Base-by-base conservation (phyloP, 2,888 invertebrate genomes). In the Ferrisia virgata region DNA sequence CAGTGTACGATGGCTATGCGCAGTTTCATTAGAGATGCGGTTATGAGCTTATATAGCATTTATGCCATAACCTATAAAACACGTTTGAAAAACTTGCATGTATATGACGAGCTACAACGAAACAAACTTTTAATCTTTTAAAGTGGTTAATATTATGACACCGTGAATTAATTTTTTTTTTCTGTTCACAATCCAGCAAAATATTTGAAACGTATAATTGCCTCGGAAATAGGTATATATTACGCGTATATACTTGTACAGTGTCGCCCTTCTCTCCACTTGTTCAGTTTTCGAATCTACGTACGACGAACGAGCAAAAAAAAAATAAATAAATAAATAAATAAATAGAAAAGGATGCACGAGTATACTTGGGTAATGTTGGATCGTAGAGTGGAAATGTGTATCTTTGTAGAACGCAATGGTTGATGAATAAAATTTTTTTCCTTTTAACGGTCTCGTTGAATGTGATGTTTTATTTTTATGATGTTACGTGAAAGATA, bases 101-200 rank as follows among this genome's bases (percentile, higher is more conserved):
- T n/a, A n/a, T n/a, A 36, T 76, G 36, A 76, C 72, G 72, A 76
- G 36, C 18, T 15, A 36, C 72, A 28, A 36, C 80, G 47, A 69
- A 69, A 36, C 81, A 39, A 81, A 58, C 64, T 82, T n/a, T 39
- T 64, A 82, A 64, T 82, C 64, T 64, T 82, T 53, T 82, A 58
- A 81, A 82, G 47, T 64, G 58, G 82, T 64, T 64, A 36, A 69
- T 69, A 82, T 82, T 82, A 82, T 18, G 69, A 64, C 3, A 36
- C 28, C 53, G 82, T 22, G 69, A 82, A 82, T 58, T 33, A 58
- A 82, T 58, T 53, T n/a, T 39, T 81, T 58, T 58, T 53, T 53
- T 53, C 53, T 6, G n/a, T 53, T 53, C 2, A 53, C 22, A 8
- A n/a, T 18, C 25, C 15, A 22, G 64, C 18, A 82, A 82, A 80